A percentile compares a stretch with the other conserved stretches of the same genome.
These are phyloP conservation scores for Sitta europaea DNA, from an alignment of 2,113 vertebrate species.

Conservation along the genomic window DNA sequence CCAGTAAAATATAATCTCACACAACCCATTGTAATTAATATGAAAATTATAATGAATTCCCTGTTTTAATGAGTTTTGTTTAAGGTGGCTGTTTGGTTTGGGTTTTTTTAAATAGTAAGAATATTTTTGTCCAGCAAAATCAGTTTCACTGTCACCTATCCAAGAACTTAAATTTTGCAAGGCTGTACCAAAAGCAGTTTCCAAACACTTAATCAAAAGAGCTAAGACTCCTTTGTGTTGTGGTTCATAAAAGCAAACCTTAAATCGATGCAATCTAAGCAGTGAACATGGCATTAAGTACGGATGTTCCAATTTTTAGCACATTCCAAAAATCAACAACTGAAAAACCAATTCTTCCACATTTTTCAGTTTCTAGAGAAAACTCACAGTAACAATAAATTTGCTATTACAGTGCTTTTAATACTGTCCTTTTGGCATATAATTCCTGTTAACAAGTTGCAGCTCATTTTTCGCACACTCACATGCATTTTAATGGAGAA, in stretches of 20 bases:
- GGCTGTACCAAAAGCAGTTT: not conserved
- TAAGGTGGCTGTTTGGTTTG: not conserved
- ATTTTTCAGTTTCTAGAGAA: not conserved
- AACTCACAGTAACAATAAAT: not conserved
- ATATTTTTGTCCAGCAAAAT: not conserved
- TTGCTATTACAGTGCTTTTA: not conserved
- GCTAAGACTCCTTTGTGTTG: not conserved
- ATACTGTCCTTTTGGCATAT: not conserved
- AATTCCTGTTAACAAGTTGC: not conserved
- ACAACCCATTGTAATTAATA: not conserved
- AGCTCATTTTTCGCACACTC: not conserved
- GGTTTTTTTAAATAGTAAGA: not conserved
- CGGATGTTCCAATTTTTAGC: not conserved
- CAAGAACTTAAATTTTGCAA: not conserved
- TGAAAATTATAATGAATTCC: not conserved
- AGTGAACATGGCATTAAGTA: not conserved
- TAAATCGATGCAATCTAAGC: not conserved
- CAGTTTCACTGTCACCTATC: not conserved
- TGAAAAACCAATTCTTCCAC: not conserved
- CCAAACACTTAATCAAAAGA: not conserved
- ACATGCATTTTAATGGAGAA: not conserved
- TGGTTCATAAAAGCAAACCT: not conserved
- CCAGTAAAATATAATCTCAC: not conserved
- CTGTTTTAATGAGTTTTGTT: not conserved
- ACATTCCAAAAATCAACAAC: not conserved